Evolutionary conservation across 1,140 invertebrate genomes (phyloP).

Genomic region (Drosophila mayri): DNA sequence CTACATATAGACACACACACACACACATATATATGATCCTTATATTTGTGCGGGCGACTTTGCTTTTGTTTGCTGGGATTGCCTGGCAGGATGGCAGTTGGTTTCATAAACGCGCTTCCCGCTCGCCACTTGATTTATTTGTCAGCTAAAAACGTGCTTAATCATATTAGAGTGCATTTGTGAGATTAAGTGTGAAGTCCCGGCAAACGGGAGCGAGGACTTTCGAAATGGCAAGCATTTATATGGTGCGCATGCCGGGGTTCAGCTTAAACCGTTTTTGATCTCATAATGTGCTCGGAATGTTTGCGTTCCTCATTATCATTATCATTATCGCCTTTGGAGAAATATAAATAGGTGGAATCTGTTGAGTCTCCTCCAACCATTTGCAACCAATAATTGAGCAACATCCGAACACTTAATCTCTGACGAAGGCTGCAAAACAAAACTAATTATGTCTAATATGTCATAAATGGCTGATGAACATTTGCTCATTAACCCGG

Average conservation of each 20-base stretch:
- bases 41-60: conserved; percentile 24
- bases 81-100: conserved; percentile 43
- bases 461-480: conserved; percentile 51
- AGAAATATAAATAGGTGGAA: conserved; percentile 1
- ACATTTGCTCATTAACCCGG: conserved; percentile 46
- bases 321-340: conserved; percentile 2
- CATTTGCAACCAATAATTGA: conserved; percentile 5
- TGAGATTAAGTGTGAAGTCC: conserved; percentile 73
- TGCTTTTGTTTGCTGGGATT: conserved; percentile 53
- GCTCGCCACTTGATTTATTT: conserved; percentile 77
- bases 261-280: conserved; percentile 24
- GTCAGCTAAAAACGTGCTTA: conserved; percentile 80
- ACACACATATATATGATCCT: neutral
- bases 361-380: neutral
- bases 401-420: conserved; percentile 4
- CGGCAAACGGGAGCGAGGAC: conserved; percentile 23
- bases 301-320: conserved; percentile 26
- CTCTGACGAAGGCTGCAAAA: conserved; percentile 13
- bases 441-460: conserved; percentile 47
- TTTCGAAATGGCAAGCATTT: conserved; percentile 21
- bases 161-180: conserved; percentile 82
- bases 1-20: neutral
- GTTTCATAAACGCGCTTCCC: conserved; percentile 61
- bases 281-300: conserved; percentile 31
- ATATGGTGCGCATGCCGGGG: conserved; percentile 12